A percentile compares a stretch with the other conserved stretches of the same genome.
Evolutionary conservation across 2,113 vertebrate species (phyloP).

Genomic region (Bos indicus): DNA sequence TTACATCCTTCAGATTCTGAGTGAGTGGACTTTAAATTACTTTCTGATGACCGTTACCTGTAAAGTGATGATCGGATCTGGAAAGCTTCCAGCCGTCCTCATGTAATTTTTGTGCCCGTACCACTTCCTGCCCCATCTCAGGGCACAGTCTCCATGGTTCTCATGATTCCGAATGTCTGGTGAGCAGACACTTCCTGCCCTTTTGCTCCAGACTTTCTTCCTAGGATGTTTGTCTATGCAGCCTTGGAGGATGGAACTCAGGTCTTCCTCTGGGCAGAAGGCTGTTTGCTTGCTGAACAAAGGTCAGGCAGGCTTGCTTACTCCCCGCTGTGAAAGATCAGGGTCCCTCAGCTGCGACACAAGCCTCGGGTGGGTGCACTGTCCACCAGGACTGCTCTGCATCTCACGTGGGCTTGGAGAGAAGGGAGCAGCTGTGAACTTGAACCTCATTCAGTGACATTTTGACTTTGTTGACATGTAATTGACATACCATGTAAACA

Average conservation of each 20-base stretch:
- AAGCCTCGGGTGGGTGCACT: rapidly evolving
- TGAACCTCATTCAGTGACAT: background rate
- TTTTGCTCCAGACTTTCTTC: background rate
- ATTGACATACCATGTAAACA: background rate
- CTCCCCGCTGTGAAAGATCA: rapidly evolving
- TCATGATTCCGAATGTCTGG: background rate
- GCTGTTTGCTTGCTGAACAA: too few relatives aligned
- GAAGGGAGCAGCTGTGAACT: rapidly evolving
- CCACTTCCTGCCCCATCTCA: background rate
- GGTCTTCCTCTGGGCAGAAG: rapidly evolving
- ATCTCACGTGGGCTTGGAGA: background rate
- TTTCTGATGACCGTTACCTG: background rate
- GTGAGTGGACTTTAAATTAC: background rate
- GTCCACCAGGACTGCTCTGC: background rate
- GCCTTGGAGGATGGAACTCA: rapidly evolving
- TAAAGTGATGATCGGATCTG: background rate
- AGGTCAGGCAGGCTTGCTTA: background rate
- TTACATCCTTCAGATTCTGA: background rate
- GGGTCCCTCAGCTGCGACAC: background rate
- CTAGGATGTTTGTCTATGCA: background rate
- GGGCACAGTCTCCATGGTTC: too few relatives aligned
- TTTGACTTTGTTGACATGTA: background rate
- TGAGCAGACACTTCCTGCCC: background rate
- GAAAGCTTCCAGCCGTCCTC: background rate
- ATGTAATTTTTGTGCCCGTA: too few relatives aligned